A percentile compares a stretch with the other conserved stretches of the same genome.
Conservation (phyloP, 2,797 vertebrate species). For the Dipus sagitta region DNA sequence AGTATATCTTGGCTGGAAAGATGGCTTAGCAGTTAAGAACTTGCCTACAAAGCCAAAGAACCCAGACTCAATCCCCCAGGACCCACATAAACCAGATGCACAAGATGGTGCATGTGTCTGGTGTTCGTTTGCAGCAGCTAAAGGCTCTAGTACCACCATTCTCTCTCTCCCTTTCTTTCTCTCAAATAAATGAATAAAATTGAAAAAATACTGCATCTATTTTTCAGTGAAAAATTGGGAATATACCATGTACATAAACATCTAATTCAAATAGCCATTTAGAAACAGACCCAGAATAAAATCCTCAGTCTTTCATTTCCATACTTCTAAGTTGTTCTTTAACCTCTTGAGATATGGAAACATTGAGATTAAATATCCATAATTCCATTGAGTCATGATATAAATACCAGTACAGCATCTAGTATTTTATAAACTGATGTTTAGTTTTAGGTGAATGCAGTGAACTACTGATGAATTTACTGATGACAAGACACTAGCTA, state of each 20-base stretch:
- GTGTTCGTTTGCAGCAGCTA: too few relatives aligned
- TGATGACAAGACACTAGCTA: neutral
- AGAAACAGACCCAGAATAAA: neutral
- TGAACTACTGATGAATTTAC: neutral
- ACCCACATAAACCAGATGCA: too few relatives aligned
- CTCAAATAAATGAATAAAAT: too few relatives aligned
- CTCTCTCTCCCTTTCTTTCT: too few relatives aligned
- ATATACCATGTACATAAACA: conserved; percentile 1
- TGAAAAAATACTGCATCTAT: neutral
- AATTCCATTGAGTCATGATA: neutral
- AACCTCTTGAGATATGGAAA: conserved; percentile 1
- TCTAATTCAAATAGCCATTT: neutral
- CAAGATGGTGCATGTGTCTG: too few relatives aligned
- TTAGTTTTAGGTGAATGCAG: neutral
- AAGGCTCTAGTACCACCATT: too few relatives aligned
- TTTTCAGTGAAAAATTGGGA: neutral
- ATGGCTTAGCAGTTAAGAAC: too few relatives aligned
- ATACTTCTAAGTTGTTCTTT: conserved; percentile 25
- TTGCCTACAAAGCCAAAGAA: too few relatives aligned
- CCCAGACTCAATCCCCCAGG: too few relatives aligned
- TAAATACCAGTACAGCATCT: neutral
- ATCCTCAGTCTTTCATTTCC: neutral
- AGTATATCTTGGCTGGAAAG: neutral
- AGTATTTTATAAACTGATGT: neutral
- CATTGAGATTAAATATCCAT: neutral